Evolutionary conservation across 2,797 vertebrate species (phyloP), one percentile per base, ranked within the genome.

Genomic region (Silurus aristotelis): DNA sequence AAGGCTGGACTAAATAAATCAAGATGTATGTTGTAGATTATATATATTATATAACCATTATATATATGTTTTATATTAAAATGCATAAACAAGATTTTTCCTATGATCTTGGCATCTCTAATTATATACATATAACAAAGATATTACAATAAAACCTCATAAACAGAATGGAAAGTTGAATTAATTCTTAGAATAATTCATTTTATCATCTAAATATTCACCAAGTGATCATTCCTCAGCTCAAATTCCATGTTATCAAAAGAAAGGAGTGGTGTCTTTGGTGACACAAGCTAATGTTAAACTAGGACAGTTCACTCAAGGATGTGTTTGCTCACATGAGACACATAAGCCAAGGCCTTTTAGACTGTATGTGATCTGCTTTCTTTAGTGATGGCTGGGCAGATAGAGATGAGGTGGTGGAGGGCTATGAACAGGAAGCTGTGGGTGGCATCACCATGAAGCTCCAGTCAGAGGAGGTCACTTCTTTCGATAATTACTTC

Each of bases 371-470:
- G 20, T 60, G 86, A 90, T 60, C 1, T 86, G 64, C 64, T 88
- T 86, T 75, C 78, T 66, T 84, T 91, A 99, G 98, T 89, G 98
- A 99, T 0, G 98, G 98, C 83, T 99, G 98, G 98, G 98, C 98
- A n/a, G 98, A 99, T 93, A 95, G 98, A 87, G 95, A 98, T 58
- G 98, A 99, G 95, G 98, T 99, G 88, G 98, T 99, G 89, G 98
- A 99, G 92, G 97, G 97, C 0, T 99, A 97, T 0, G 98, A 99
- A 73, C 95, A 95, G 31, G 98, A 99, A 92, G 98, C 98, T 20
- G 96, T 97, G 2, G 98, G 98, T 43, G 98, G 98, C 89, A 96
- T 99, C 93, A 99, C 98, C 0, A 97, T 99, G 89, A 99, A 99
- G 89, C 95, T 99, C 71, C 96, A 97, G 90, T 97, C 97, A 2